phyloP scores from a whole-genome alignment of 2,113 vertebrate species.

The Proteles cristata region DNA sequence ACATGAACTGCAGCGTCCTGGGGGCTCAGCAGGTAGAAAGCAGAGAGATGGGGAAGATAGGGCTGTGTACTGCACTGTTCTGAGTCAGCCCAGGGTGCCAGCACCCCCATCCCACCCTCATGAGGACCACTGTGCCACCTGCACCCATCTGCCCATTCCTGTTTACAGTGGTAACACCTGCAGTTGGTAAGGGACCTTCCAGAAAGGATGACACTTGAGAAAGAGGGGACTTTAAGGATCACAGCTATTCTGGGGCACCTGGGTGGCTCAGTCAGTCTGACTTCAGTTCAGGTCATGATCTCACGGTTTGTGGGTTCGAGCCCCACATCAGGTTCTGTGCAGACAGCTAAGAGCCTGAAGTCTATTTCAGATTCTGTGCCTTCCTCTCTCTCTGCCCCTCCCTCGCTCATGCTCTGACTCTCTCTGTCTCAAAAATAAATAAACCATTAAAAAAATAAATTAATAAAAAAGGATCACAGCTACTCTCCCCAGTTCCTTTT shows the following conservation, averaged over 20 bases:
- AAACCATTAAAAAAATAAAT: no score
- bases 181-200: not conserved
- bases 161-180: not conserved
- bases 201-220: not conserved
- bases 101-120: not conserved
- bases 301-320: no score
- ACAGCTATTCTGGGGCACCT: no score
- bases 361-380: no score
- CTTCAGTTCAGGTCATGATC: no score
- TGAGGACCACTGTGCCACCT: not conserved
- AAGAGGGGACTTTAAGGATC: not conserved
- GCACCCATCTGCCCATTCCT: not conserved
- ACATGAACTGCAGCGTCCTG: slow-evolving; percentile 42
- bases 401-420: no score
- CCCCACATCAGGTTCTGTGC: no score
- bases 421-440: no score
- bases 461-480: not conserved
- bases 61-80: not conserved
- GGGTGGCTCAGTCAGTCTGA: no score
- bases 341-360: no score
- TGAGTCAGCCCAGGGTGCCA: not conserved
- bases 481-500: not conserved
- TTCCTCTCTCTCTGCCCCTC: no score
- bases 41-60: not conserved
- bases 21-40: slow-evolving; percentile 28